Base-by-base conservation (phyloP, 2,797 vertebrate genomes). In the Philypnodon macrostomus region DNA sequence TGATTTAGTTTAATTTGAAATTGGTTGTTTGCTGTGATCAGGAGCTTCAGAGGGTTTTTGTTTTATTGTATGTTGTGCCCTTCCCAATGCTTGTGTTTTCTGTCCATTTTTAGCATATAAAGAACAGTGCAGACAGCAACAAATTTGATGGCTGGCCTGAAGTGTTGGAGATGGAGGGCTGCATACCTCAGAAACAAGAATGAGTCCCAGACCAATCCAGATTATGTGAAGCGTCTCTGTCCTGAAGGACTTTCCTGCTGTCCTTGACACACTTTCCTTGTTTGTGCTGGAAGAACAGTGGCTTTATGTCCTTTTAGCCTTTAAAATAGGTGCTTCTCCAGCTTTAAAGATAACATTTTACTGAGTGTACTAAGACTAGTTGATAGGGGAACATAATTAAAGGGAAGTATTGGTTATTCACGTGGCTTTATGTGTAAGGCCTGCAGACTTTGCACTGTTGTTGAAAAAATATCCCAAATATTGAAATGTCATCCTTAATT, bases 111-210 rank as follows among this genome's bases (percentile, higher is more conserved):
- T 70, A 99, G 96, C 91, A 96, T 65, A 93, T 99, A 80, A 99
- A 95, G 85, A 99, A 97, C 83, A 96, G 88, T 3, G 94, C 91
- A 8, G 93, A 95, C 13, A 95, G 92, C 50, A 99, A 99, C 80
- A 99, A 99, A 49, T 99, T 95, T 0, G 96, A 99, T 61, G 96
- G 96, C n/a, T 99, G 96, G 96, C 96, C 96, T 0, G 96, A 97
- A 55, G 96, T 99, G 53, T 84, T 99, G 51, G 96, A 98, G 79
- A 97, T 99, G 94, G 96, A 99, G 79, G 96, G 96, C 7, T 99
- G 96, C 70, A 90, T 98, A 47, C 95, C 96, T 2, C 88, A 90
- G 71, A 94, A 92, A 71, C 85, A 85, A 31, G 89, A 91, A n/a
- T 96, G 8, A 27, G n/a, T n/a, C n/a, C n/a, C n/a, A n/a, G n/a